Evolutionary conservation across 2,797 vertebrate genomes (phyloP), one percentile per base, ranked within the genome.

Genomic region (Sphenopsis melanotis): DNA sequence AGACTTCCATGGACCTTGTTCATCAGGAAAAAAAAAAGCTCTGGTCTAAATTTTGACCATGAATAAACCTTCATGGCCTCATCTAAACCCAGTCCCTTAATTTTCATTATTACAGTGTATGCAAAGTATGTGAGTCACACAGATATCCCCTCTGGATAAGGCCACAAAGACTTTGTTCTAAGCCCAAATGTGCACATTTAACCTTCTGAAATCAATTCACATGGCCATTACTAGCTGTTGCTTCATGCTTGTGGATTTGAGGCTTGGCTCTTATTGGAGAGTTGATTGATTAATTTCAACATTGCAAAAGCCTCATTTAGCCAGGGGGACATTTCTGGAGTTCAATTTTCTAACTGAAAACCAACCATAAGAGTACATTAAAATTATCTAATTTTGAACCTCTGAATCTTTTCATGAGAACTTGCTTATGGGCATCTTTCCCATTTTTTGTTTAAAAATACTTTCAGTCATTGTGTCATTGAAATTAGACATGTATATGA

Each of bases 161-260:
- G 88, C 72, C 39, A 12, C 57, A 77, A n/a, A 89, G 68, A 42
- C 60, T 90, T 87, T 83, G 90, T 95, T 94, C 56, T 81, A 15
- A 93, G 71, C 81, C 88, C 46, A 68, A 80, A 87, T 82, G 56
- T 66, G 86, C 88, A 79, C 60, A 94, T 93, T 90, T 84, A 96
- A 89, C 93, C 94, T 96, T 92, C 90, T 92, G 86, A 95, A 95
- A 96, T 95, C 93, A 92, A 90, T 97, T 70, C 85, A 70, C 76
- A n/a, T 18, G 30, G 83, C 57, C 60, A 87, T 93, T 93, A 95
- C 86, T 64, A 70, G 88, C 63, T 92, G 90, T 69, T 87, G 77
- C 74, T 90, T 71, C 74, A 70, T 95, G 90, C 60, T 70, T 93
- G 92, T 82, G 94, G 96, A 93, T 95, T 95, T 95, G 94, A 94